Evolutionary conservation across 1,140 invertebrate species (phyloP), one percentile per base, ranked within the genome.

Genomic region (Pseudachorutes palmiensis): DNA sequence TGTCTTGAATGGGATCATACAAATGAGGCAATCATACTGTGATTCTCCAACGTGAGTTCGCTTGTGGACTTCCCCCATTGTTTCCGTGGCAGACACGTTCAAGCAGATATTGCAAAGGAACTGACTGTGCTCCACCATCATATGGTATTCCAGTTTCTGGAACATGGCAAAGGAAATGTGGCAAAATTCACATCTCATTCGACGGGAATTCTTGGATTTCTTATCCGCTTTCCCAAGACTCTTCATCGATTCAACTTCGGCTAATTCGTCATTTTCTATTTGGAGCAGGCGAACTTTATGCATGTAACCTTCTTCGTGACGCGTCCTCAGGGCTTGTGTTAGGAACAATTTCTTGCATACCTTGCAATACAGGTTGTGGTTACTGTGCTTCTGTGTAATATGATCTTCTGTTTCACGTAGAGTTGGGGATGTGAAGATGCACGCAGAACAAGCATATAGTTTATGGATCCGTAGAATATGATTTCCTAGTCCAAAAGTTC

Each of bases 401-500:
- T 55, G 51, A 5, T 19, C 9, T 24, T 55, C 51, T 14, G 5
- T 9, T 24, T 14, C 51, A 14, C 51, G 14, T 3, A 5, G 12
- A 5, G 51, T 14, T 12, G 51, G 5, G 5, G 51, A 55, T 9
- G 9, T 14, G 51, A 16, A 22, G 24, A 14, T 12, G 24, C 51
- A 55, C 12, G 12, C 24, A 24, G 24, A 5, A 26, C 51, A 55
- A 5, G 24, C 3, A 24, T 19, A 19, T 9, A 55, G 51, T 16
- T 55, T 55, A 55, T 55, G 51, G 24, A 26, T 22, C 12, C 24
- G 51, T 19, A 55, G 24, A 9, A 55, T 55, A 26, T 55, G 51
- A 55, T 55, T 55, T 26, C 24, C 51, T 24, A 55, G 51, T 55
- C 51, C 51, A 55, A 55, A 55, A 55, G 51, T 24, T 22, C 51